Base-by-base conservation (phyloP, 2,888 invertebrate genomes). In the Malthinus seriepunctatus region DNA sequence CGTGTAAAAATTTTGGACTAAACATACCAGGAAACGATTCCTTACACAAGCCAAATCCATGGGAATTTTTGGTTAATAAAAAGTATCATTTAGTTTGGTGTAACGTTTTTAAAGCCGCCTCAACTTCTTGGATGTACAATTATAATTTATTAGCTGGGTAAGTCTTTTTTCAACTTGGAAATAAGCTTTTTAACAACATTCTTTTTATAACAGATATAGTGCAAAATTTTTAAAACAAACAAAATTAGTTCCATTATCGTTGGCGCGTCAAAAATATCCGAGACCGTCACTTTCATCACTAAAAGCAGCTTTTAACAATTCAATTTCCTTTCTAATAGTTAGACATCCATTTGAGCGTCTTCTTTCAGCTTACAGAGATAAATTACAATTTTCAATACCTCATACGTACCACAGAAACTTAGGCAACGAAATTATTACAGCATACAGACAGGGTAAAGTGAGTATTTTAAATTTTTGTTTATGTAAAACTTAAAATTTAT, bases 121-220 rank as follows among this genome's bases (percentile, higher is more conserved):
- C 93, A n/a, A 91, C 93, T 11, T 92, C 93, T 0, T 93, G 93
- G 93, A 91, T 93, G 89, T 92, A 92, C 79, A 93, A 93, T 79
- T 93, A 93, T 79, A 92, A 93, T 78, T 79, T 91, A 51, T 85
- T 93, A 78, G 92, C 92, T 7, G 93, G 93, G 79, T 83, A 78
- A 73, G 71, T 60, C n/a, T n/a, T 32, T 23, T n/a, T 23, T 31
- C 35, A 10, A 35, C 6, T 8, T 12, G n/a, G 8, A 32, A 46
- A 12, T 32, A 32, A 11, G 15, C 12, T 23, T 23, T 23, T 23
- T 23, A 23, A 23, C 23, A 23, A 23, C 5, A 2, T 2, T 3
- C 23, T 23, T 23, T 23, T 23, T 5, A 5, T n/a, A n/a, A 9
- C 69, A 84, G 85, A 69, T 91, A 92, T 77, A 86, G 88, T 56